These are phyloP conservation scores for Drosophila sproati DNA, from an alignment of 1,140 invertebrate species.

Conservation along the genomic window DNA sequence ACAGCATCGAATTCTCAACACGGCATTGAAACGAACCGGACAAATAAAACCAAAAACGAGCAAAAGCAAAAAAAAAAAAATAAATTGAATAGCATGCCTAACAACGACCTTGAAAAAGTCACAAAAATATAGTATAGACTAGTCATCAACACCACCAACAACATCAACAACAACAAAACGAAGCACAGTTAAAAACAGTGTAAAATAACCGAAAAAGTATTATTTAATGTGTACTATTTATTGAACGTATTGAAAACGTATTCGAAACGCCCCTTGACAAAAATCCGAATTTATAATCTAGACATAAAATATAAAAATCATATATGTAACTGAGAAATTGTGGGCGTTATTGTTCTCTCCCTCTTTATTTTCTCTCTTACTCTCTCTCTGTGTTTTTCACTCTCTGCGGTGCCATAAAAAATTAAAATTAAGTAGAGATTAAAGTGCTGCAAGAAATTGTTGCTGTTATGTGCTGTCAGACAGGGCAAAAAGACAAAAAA, in stretches of 20 bases:
- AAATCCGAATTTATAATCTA: constrained; percentile 67
- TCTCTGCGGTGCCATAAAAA: constrained; percentile 63
- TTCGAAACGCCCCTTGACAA: constrained; percentile 46
- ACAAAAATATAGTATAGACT: constrained; percentile 52
- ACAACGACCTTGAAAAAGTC: constrained; percentile 73
- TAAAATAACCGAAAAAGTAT: constrained; percentile 62
- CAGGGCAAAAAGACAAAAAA: constrained; percentile 31
- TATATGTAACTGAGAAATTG: constrained; percentile 32
- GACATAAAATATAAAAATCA: constrained; percentile 26
- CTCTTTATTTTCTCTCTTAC: background rate
- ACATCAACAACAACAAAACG: constrained; percentile 35
- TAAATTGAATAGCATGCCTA: background rate
- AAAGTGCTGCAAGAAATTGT: constrained; percentile 17
- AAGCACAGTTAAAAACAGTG: constrained; percentile 48
- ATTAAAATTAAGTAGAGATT: constrained; percentile 38
- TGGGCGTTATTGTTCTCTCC: constrained; percentile 51
- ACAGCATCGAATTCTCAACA: constrained; percentile 7
- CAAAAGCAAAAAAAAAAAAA: constrained; percentile 2
- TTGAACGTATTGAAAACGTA: constrained; percentile 48
- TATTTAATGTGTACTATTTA: constrained; percentile 73
- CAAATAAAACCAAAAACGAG: constrained; percentile 40
- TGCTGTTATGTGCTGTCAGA: constrained; percentile 60
- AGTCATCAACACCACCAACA: constrained; percentile 50
- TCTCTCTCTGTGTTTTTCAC: background rate
- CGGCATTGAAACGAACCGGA: constrained; percentile 1